phyloP scores from a whole-genome alignment of 2,797 vertebrate genomes.

The Pseudochirops cupreus region DNA sequence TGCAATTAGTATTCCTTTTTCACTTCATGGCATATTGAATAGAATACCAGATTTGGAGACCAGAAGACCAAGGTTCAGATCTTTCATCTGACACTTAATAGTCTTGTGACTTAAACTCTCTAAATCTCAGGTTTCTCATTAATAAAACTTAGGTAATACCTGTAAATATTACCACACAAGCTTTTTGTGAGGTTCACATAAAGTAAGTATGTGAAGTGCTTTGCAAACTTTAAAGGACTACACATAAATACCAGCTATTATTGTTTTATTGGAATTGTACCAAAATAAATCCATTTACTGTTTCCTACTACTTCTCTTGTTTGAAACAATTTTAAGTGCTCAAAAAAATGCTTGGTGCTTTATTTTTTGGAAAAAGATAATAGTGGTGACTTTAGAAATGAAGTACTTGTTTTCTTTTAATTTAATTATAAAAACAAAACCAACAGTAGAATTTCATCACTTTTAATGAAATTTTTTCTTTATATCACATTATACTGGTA shows the following conservation, averaged over 20 bases:
- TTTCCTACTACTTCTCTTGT: conserved; percentile 42
- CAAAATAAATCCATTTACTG: conserved; percentile 20
- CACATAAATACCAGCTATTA: neutral
- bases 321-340: conserved; percentile 42
- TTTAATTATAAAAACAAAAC: conserved; percentile 52
- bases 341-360: neutral
- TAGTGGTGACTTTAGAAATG: neutral
- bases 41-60: neutral
- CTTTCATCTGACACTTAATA: neutral
- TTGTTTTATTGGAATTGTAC: neutral
- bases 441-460: conserved; percentile 33
- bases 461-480: conserved; percentile 19
- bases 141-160: neutral
- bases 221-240: neutral
- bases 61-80: neutral
- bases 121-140: neutral
- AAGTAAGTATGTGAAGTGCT: neutral
- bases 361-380: conserved; percentile 45
- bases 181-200: neutral
- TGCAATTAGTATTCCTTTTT: conserved; percentile 44
- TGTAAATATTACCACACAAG: neutral
- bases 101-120: neutral
- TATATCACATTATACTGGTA: conserved; percentile 23
- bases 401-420: conserved; percentile 38
- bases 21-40: neutral